Conservation (phyloP, 2,113 vertebrate species). For the Planiliza haematocheilus region DNA sequence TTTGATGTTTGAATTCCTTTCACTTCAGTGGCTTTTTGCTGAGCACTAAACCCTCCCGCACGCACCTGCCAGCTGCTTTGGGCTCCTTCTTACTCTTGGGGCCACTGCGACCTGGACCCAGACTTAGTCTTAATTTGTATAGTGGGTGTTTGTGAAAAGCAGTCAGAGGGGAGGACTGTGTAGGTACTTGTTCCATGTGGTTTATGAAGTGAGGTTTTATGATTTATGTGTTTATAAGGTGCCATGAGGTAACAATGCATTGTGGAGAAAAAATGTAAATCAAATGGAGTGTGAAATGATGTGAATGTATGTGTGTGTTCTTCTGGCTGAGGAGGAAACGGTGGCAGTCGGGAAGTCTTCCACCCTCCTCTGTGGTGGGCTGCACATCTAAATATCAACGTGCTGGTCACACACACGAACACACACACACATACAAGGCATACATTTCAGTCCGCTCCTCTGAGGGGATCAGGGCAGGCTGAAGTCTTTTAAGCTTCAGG, state of each 20-base stretch:
- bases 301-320: constrained; percentile 8
- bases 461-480: constrained; percentile 34
- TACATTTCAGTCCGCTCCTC: constrained; percentile 19
- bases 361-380: constrained; percentile 45
- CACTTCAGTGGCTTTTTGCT: constrained; percentile 43
- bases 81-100: constrained; percentile 19
- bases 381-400: constrained; percentile 59
- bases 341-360: constrained; percentile 35
- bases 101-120: constrained; percentile 38
- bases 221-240: constrained; percentile 50
- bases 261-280: constrained; percentile 26
- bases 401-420: constrained; percentile 11
- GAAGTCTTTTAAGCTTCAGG: constrained; percentile 34
- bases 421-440: constrained; percentile 12
- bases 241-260: constrained; percentile 25
- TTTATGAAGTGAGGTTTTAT: constrained; percentile 43
- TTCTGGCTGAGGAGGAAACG: constrained; percentile 37
- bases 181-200: constrained; percentile 10
- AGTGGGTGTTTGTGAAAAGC: constrained; percentile 14
- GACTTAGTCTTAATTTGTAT: constrained; percentile 9
- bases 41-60: constrained; percentile 18
- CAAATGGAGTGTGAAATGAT: neutral
- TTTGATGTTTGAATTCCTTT: constrained; percentile 66
- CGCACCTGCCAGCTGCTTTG: constrained; percentile 69
- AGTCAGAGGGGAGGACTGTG: neutral